Evolutionary conservation across 2,888 invertebrate species (phyloP).

Genomic region (Harmothoe impar): DNA sequence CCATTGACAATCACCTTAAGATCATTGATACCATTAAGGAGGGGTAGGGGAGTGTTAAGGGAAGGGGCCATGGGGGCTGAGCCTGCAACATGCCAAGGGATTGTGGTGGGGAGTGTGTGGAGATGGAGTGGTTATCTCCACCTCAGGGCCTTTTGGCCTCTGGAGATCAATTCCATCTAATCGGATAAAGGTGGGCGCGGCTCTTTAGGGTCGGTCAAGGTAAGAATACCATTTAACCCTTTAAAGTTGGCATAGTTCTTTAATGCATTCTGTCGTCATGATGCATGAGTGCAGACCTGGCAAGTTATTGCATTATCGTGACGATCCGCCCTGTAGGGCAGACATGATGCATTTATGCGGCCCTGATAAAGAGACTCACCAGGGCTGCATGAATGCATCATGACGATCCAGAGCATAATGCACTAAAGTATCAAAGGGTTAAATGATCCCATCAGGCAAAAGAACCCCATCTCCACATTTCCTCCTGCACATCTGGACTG

Average conservation of each 20-base stretch:
- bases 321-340: no score
- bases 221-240: conserved; percentile 57
- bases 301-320: no score
- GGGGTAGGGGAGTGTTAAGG: no score
- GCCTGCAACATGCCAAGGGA: background rate
- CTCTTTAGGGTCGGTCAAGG: background rate
- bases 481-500: background rate
- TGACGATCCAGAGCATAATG: no score
- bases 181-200: conserved; percentile 2
- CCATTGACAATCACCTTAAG: background rate
- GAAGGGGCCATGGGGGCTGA: background rate
- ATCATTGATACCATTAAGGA: background rate
- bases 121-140: conserved; percentile 39
- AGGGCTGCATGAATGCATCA: no score
- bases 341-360: no score
- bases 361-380: no score
- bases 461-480: background rate
- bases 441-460: conserved; percentile 45
- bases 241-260: no score
- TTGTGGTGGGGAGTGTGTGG: background rate
- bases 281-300: no score
- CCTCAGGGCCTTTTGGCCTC: conserved; percentile 12
- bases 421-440: no score
- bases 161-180: conserved; percentile 51
- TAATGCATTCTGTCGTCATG: no score